Percentiles rank a stretch among this genome's conserved stretches.
These are phyloP conservation scores for Dendronephthya gigantea DNA, from an alignment of 64 coral and sea anemone genomes.

Conservation along the genomic window DNA sequence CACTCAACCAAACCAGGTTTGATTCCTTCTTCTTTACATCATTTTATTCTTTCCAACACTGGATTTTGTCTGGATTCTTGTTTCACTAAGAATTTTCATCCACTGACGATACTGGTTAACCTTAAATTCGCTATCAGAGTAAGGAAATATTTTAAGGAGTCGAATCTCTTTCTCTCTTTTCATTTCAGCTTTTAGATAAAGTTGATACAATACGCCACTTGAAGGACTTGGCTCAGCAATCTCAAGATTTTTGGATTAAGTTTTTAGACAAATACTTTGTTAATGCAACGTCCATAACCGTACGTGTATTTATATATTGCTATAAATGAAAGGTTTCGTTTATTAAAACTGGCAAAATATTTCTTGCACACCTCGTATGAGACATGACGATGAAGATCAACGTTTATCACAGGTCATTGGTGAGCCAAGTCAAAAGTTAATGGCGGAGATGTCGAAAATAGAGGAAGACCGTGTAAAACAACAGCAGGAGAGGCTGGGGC, in stretches of 20 bases:
- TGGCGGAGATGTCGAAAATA: conserved; percentile 66
- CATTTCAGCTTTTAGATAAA: background rate
- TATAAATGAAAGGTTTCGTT: background rate
- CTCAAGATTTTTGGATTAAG: background rate
- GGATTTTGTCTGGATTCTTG: no score
- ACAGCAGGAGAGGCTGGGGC: conserved; percentile 55
- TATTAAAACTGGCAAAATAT: no score
- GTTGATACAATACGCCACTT: conserved; percentile 2
- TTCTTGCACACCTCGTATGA: no score
- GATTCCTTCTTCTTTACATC: no score
- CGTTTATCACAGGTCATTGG: conserved; percentile 56
- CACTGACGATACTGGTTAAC: no score
- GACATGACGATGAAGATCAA: no score
- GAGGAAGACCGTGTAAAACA: conserved; percentile 66
- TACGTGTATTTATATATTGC: background rate
- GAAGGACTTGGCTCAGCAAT: background rate
- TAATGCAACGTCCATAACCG: background rate
- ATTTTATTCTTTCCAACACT: no score
- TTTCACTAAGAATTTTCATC: no score
- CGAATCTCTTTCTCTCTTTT: background rate
- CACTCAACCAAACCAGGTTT: conserved; percentile 35
- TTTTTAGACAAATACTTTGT: conserved; percentile 2
- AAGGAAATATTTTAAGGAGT: no score
- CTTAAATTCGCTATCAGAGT: no score
- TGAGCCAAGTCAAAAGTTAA: conserved; percentile 74